phyloP scores from a whole-genome alignment of 2,797 vertebrate genomes.

The Pangasius mekongensis region DNA sequence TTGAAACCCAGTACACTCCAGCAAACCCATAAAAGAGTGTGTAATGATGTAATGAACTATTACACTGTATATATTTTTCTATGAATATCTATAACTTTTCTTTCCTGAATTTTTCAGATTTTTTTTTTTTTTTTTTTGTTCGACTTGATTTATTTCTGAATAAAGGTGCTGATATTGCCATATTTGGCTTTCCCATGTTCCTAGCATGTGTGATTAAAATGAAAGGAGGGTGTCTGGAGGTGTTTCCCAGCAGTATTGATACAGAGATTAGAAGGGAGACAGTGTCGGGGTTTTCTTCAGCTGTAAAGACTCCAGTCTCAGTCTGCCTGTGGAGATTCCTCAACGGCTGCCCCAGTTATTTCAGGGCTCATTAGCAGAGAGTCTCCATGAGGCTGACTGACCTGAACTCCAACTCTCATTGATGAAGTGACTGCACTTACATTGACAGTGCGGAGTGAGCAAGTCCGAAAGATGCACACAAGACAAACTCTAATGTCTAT shows the following conservation, averaged over 20 bases:
- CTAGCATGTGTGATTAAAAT: background rate
- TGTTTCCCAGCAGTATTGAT: background rate
- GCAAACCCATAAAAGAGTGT: background rate
- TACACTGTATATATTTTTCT: background rate
- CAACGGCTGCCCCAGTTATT: background rate
- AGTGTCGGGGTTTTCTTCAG: conserved; percentile 48
- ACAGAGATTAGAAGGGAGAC: conserved; percentile 28
- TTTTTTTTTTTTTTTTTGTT: background rate
- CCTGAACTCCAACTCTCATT: conserved; percentile 11
- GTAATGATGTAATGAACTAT: background rate
- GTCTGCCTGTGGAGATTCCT: conserved; percentile 28
- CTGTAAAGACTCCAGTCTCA: conserved; percentile 41
- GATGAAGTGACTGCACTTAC: background rate
- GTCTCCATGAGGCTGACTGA: conserved; percentile 14
- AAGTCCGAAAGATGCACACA: background rate
- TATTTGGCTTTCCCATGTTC: background rate
- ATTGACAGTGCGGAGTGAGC: background rate
- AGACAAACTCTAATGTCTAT: background rate
- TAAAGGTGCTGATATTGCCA: background rate
- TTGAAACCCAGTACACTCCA: background rate
- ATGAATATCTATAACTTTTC: background rate
- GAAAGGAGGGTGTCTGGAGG: too few relatives aligned
- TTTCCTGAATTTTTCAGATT: background rate
- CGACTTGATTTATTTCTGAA: too few relatives aligned
- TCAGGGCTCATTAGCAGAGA: conserved; percentile 11